phyloP scores from a whole-genome alignment of 2,888 invertebrate species.

The Glaucopsyche alexis region DNA sequence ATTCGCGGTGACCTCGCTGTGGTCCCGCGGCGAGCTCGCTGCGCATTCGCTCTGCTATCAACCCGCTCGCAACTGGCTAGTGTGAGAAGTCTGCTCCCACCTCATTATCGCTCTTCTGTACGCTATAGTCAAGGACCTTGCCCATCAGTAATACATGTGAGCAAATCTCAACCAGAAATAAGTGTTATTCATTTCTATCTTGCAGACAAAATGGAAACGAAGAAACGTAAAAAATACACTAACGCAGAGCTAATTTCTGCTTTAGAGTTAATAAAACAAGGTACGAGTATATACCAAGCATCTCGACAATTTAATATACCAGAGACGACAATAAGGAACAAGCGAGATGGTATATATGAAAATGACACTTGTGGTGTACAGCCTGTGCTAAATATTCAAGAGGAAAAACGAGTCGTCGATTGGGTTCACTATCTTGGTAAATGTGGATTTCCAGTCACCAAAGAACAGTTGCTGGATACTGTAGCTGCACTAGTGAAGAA shows the following conservation, averaged over 20 bases:
- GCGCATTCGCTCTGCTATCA: background rate
- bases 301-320: slow-evolving; percentile 25
- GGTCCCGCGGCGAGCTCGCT: background rate
- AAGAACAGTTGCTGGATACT: slow-evolving; percentile 37
- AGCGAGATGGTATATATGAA: slow-evolving; percentile 21
- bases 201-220: background rate
- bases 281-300: slow-evolving; percentile 27
- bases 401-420: slow-evolving; percentile 40
- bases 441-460: slow-evolving; percentile 40
- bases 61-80: slow-evolving; percentile 1
- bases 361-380: slow-evolving; percentile 12
- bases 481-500: slow-evolving; percentile 39
- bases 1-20: background rate
- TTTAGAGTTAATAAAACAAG: background rate
- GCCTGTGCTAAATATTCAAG: slow-evolving; percentile 25
- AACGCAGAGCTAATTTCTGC: slow-evolving; percentile 1
- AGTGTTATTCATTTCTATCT: background rate
- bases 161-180: background rate
- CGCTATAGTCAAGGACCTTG: slow-evolving; percentile 1
- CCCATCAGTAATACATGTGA: background rate
- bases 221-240: slow-evolving; percentile 1
- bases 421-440: slow-evolving; percentile 41
- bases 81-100: slow-evolving; percentile 1
- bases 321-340: slow-evolving; percentile 28
- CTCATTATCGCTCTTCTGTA: slow-evolving; percentile 1